Conservation (phyloP, 2,888 invertebrate genomes). For the Ctenicera cuprea region DNA sequence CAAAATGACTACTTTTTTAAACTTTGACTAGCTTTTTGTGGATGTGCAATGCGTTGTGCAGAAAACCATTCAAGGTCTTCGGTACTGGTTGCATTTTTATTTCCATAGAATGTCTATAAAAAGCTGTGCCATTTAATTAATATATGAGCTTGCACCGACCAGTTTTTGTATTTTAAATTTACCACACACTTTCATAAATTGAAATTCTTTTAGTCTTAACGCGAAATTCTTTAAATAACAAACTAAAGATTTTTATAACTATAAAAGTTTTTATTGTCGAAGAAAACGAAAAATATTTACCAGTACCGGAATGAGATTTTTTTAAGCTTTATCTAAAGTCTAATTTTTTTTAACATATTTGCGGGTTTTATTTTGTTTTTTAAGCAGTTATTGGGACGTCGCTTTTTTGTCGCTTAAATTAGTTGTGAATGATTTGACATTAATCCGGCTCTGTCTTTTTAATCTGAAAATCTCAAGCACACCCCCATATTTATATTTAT, state of each 20-base stretch:
- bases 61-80: constrained; percentile 39
- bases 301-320: no score
- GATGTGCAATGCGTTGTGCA: constrained; percentile 12
- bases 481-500: constrained; percentile 5
- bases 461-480: background rate
- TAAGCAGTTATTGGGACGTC: no score
- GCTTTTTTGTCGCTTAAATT: no score
- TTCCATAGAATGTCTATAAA: constrained; percentile 32
- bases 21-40: background rate
- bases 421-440: no score
- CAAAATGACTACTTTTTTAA: background rate
- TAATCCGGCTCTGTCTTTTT: constrained; percentile 1
- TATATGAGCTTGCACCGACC: constrained; percentile 34
- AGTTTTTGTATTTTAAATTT: constrained; percentile 39
- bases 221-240: background rate
- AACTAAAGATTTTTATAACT: background rate
- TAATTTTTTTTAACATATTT: no score
- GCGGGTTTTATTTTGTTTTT: no score
- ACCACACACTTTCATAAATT: constrained; percentile 32
- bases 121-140: constrained; percentile 43
- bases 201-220: constrained; percentile 13
- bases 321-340: no score
- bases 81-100: constrained; percentile 38
- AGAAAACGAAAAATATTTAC: no score
- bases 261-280: no score